Percentiles rank a stretch among this genome's conserved stretches.
Evolutionary conservation across 2,113 vertebrate genomes (phyloP).

Genomic region (Eidolon helvum): DNA sequence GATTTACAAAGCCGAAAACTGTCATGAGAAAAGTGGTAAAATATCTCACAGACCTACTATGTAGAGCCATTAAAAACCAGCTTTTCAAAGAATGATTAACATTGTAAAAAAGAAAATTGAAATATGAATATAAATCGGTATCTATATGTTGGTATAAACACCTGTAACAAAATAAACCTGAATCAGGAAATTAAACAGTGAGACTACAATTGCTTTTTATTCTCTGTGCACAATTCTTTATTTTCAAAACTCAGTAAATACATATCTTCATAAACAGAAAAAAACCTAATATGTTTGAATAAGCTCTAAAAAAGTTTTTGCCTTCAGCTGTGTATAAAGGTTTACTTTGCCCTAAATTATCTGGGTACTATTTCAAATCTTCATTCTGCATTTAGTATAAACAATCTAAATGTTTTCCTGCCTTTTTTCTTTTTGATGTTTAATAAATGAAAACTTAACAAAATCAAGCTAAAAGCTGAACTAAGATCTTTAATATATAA

Average conservation of each 20-base stretch:
- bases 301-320: neutral
- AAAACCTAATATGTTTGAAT: neutral
- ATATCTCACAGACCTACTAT: neutral
- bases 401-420: conserved; percentile 17
- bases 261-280: neutral
- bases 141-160: neutral
- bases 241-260: conserved; percentile 22
- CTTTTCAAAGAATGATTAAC: neutral
- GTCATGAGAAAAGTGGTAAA: too few species aligned
- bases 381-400: conserved; percentile 22
- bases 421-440: neutral
- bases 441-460: conserved; percentile 30
- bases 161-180: neutral
- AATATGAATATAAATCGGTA: neutral
- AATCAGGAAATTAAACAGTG: neutral
- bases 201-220: neutral
- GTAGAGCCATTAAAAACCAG: neutral
- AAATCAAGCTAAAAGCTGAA: conserved; percentile 7
- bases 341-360: neutral
- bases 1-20: neutral
- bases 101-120: neutral
- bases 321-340: neutral
- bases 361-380: conserved; percentile 11
- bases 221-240: neutral
- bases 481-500: neutral